Evolutionary conservation across 1,140 invertebrate species (phyloP).

Genomic region (Drosophila tsacasi): DNA sequence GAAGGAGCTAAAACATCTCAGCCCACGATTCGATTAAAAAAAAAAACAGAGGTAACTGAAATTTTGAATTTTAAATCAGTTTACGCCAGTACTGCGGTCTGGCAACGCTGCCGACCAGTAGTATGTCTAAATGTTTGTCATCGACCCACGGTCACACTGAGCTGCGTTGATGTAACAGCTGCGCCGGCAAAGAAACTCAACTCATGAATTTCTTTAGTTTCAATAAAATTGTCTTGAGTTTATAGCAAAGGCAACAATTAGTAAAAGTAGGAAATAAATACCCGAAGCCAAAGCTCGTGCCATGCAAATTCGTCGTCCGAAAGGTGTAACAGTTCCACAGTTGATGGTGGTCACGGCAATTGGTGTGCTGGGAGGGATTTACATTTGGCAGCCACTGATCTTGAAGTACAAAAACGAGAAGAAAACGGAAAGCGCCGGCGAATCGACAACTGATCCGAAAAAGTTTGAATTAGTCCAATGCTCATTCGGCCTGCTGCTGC

Average conservation of each 20-base stretch:
- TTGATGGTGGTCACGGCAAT: conserved; percentile 84
- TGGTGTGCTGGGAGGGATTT: conserved; percentile 81
- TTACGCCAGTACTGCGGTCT: conserved; percentile 11
- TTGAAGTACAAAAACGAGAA: conserved; percentile 67
- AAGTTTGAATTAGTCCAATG: conserved; percentile 43
- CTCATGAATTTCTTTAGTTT: conserved; percentile 26
- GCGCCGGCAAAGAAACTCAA: conserved; percentile 35
- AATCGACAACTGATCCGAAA: conserved; percentile 22
- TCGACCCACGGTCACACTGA: background rate
- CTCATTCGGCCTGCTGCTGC: background rate
- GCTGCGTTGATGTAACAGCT: conserved; percentile 44
- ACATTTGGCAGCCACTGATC: conserved; percentile 84
- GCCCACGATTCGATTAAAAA: background rate
- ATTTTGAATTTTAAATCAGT: conserved; percentile 6
- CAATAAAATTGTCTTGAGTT: background rate
- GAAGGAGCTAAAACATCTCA: background rate
- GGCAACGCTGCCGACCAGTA: conserved; percentile 19
- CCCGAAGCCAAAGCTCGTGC: conserved; percentile 13
- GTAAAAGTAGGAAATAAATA: conserved; percentile 7
- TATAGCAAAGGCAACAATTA: background rate
- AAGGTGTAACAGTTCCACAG: conserved; percentile 78
- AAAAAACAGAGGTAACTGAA: background rate
- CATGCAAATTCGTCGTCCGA: conserved; percentile 85
- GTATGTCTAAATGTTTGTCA: conserved; percentile 10
- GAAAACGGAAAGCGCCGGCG: conserved; percentile 26